phyloP scores from a whole-genome alignment of 1,140 invertebrate species.

The Pseudomyrmex sp. region DNA sequence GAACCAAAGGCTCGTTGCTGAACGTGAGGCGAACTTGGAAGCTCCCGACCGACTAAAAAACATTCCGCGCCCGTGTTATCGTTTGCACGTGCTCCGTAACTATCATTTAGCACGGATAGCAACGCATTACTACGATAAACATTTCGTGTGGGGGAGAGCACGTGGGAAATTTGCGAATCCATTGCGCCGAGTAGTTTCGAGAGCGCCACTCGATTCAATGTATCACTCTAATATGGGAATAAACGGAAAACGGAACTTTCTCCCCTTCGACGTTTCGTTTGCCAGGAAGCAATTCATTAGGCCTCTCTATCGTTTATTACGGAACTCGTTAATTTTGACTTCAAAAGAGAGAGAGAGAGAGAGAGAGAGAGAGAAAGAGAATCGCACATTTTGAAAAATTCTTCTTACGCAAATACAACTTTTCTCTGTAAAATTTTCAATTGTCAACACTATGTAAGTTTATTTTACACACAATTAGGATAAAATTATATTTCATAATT shows the following conservation, averaged over 20 bases:
- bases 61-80: constrained; percentile 12
- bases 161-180: constrained; percentile 43
- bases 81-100: constrained; percentile 34
- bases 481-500: too few relatives aligned
- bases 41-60: background rate
- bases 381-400: too few relatives aligned
- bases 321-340: background rate
- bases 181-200: constrained; percentile 25
- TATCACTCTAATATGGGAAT: constrained; percentile 23
- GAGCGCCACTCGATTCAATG: constrained; percentile 17
- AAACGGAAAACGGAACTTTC: constrained; percentile 29
- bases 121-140: constrained; percentile 29
- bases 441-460: too few relatives aligned
- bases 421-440: too few relatives aligned
- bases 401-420: too few relatives aligned
- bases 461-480: too few relatives aligned
- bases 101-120: constrained; percentile 43
- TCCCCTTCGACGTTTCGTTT: constrained; percentile 12
- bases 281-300: constrained; percentile 41
- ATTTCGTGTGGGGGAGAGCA: constrained; percentile 7
- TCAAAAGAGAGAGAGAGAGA: background rate
- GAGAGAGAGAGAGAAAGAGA: too few relatives aligned
- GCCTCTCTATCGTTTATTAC: background rate
- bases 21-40: constrained; percentile 21
- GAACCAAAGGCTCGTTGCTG: constrained; percentile 4